Percentiles rank a stretch among this genome's conserved stretches.
phyloP scores from a whole-genome alignment of 2,113 vertebrate species.

The Parus major region DNA sequence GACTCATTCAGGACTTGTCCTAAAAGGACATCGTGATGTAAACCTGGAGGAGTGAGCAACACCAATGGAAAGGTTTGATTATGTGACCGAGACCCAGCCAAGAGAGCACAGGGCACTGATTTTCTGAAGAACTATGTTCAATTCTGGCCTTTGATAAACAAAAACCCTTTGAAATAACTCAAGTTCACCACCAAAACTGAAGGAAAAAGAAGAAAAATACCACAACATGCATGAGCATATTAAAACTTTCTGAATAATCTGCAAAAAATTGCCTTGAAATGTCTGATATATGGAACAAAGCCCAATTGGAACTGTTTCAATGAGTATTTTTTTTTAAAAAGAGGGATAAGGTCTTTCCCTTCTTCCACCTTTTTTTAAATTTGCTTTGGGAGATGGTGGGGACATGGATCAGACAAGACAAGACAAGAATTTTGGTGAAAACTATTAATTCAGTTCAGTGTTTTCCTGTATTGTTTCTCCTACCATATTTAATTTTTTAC shows the following conservation, averaged over 20 bases:
- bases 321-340: not conserved
- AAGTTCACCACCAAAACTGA: not conserved
- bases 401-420: not conserved
- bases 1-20: not conserved
- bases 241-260: not conserved
- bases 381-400: not conserved
- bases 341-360: not conserved
- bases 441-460: not conserved
- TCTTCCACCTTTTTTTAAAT: not conserved
- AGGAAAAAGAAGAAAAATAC: not conserved
- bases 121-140: not conserved
- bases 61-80: not conserved
- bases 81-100: accelerated
- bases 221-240: not conserved
- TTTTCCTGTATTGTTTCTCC: not conserved
- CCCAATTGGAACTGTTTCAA: not conserved
- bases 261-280: not conserved
- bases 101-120: not conserved
- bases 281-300: not conserved
- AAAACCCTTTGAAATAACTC: not conserved
- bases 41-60: not conserved
- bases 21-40: not conserved
- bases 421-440: not conserved
- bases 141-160: not conserved
- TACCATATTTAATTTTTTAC: not conserved